phyloP scores from a whole-genome alignment of 2,888 invertebrate genomes.

The Dasysyrphus tricinctus region DNA sequence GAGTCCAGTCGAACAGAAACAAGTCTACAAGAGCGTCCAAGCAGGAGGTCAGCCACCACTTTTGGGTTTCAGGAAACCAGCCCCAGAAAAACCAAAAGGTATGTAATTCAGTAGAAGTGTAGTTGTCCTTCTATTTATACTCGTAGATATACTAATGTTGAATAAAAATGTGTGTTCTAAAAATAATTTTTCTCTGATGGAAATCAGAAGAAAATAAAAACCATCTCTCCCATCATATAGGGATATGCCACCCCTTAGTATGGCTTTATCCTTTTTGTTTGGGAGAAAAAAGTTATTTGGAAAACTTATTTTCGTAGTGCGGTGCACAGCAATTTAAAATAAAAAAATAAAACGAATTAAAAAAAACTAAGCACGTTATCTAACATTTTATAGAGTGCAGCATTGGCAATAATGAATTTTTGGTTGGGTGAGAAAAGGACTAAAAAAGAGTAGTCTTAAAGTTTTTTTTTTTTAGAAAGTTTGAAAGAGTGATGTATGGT shows the following conservation, averaged over 20 bases:
- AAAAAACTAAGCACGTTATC: conserved; percentile 60
- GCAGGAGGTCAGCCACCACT: conserved; percentile 97
- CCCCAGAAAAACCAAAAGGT: conserved; percentile 93
- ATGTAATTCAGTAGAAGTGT: conserved; percentile 77
- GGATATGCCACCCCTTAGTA: conserved; percentile 36
- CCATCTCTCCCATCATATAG: conserved; percentile 12
- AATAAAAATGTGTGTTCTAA: conserved; percentile 37
- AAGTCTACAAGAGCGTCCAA: conserved; percentile 94
- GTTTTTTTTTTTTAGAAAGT: conserved; percentile 9
- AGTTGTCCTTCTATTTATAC: background rate
- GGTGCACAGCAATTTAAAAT: conserved; percentile 49
- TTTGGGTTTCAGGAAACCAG: conserved; percentile 94
- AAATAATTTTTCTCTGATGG: conserved; percentile 21
- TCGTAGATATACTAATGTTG: background rate
- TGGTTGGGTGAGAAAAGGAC: background rate
- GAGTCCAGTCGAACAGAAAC: conserved; percentile 92
- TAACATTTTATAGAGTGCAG: conserved; percentile 62
- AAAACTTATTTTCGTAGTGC: conserved; percentile 47
- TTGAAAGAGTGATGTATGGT: conserved; percentile 28
- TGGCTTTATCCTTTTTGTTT: conserved; percentile 37
- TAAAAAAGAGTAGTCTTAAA: background rate
- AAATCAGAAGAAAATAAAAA: conserved; percentile 30
- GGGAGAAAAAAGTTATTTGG: conserved; percentile 39
- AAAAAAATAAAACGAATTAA: background rate
- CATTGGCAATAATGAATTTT: conserved; percentile 13